Percentiles rank a stretch among this genome's conserved stretches.
These are phyloP conservation scores for Epinotia brunnichana DNA, from an alignment of 2,888 invertebrate species.

Conservation along the genomic window DNA sequence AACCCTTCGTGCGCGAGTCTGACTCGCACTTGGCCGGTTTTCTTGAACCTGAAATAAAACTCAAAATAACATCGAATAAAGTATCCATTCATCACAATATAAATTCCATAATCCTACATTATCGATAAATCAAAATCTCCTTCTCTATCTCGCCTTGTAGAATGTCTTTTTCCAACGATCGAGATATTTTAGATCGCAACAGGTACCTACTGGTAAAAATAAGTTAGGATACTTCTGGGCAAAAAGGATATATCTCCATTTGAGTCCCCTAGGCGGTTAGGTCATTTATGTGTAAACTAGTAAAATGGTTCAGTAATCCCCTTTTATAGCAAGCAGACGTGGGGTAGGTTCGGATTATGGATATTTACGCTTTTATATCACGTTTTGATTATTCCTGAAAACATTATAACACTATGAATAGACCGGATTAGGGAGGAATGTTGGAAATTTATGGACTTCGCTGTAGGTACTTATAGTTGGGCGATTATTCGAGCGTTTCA, in stretches of 20 bases:
- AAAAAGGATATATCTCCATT: not conserved
- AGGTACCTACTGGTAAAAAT: conserved; percentile 36
- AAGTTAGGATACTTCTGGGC: conserved; percentile 1
- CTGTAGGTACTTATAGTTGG: too few species aligned
- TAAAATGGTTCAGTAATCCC: conserved; percentile 28
- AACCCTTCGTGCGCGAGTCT: too few species aligned
- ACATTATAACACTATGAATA: conserved; percentile 34
- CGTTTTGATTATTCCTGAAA: conserved; percentile 26
- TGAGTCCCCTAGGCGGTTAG: not conserved
- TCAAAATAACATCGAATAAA: not conserved
- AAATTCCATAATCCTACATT: conserved; percentile 15
- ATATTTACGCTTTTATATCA: conserved; percentile 26
- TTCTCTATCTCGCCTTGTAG: not conserved
- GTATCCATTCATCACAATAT: not conserved
- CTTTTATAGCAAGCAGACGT: conserved; percentile 34
- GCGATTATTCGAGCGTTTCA: too few species aligned
- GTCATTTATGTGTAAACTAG: not conserved
- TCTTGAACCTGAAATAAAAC: conserved; percentile 6
- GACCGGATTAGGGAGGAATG: conserved; percentile 12
- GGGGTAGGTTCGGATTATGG: conserved; percentile 37
- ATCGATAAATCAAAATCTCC: conserved; percentile 26
- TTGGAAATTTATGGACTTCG: not conserved
- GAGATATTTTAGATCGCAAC: conserved; percentile 13
- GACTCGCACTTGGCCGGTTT: too few species aligned
- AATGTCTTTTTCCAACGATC: conserved; percentile 4